A percentile compares a stretch with the other conserved stretches of the same genome.
phyloP scores from a whole-genome alignment of 2,888 invertebrate genomes.

The Dusona sp. region DNA sequence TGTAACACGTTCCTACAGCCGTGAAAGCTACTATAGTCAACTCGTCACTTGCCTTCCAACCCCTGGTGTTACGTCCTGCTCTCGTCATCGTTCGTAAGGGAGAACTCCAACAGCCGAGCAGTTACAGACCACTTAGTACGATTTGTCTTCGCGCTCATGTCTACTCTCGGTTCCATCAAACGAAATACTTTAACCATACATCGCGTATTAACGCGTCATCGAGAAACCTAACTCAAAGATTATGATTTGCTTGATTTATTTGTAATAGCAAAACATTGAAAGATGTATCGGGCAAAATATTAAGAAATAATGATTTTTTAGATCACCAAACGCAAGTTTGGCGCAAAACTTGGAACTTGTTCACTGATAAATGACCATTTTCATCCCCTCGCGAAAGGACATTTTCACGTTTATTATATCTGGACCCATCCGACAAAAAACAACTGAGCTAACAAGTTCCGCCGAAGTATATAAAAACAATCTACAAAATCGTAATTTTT shows the following conservation, averaged over 20 bases:
- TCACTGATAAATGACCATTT: neutral
- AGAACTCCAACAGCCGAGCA: conserved; percentile 9
- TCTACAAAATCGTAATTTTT: neutral
- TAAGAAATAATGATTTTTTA: no score
- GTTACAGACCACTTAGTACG: conserved; percentile 35
- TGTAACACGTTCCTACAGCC: conserved; percentile 62
- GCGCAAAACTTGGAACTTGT: neutral
- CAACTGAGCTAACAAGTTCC: neutral
- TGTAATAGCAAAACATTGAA: neutral
- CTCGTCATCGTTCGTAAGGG: conserved; percentile 48
- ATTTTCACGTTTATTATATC: neutral
- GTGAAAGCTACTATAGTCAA: conserved; percentile 69
- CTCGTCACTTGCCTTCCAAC: conserved; percentile 75
- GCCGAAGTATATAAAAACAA: neutral
- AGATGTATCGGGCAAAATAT: no score
- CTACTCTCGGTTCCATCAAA: conserved; percentile 19
- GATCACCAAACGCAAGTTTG: no score
- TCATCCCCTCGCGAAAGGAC: neutral
- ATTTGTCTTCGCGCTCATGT: conserved; percentile 22
- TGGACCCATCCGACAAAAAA: neutral
- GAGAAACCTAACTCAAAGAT: neutral
- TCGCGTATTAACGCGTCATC: neutral
- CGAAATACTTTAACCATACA: neutral
- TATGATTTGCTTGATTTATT: neutral
- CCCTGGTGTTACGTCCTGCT: conserved; percentile 54